phyloP scores from a whole-genome alignment of 2,888 invertebrate species.

The Cerceris rybyensis region DNA sequence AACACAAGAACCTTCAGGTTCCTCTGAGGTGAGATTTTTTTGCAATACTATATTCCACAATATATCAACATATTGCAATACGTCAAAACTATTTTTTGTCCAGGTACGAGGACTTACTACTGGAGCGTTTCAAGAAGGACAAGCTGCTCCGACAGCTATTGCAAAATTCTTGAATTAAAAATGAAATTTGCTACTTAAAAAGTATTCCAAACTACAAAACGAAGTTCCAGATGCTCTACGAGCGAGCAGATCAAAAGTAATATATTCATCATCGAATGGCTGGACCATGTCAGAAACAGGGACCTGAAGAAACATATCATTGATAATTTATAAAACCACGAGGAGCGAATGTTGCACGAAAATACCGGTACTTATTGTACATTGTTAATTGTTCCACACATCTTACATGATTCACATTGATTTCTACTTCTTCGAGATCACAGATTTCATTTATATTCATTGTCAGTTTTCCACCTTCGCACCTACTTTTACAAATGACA shows the following conservation, averaged over 20 bases:
- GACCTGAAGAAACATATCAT: constrained; percentile 33
- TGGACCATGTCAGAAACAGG: constrained; percentile 17
- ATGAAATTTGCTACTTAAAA: background rate
- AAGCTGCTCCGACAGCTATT: constrained; percentile 39
- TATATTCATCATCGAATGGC: constrained; percentile 23
- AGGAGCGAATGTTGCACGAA: background rate
- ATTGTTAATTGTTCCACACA: background rate
- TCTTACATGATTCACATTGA: background rate
- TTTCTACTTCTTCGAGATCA: background rate
- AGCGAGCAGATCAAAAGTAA: constrained; percentile 26
- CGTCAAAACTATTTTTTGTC: background rate
- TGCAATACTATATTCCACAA: background rate
- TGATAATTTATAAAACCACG: constrained; percentile 1
- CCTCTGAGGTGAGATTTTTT: constrained; percentile 35
- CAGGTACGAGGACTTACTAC: constrained; percentile 56
- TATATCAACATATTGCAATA: background rate
- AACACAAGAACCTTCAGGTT: constrained; percentile 14
- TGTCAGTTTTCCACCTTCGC: no score
- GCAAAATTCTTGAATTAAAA: background rate
- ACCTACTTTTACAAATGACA: no score
- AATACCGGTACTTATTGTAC: constrained; percentile 14
- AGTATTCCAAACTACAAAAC: no score
- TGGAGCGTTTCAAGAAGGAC: constrained; percentile 40
- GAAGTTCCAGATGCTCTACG: constrained; percentile 2
- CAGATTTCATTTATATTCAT: background rate